phyloP scores from a whole-genome alignment of 2,797 vertebrate species.

The Protosalanx chinensis region DNA sequence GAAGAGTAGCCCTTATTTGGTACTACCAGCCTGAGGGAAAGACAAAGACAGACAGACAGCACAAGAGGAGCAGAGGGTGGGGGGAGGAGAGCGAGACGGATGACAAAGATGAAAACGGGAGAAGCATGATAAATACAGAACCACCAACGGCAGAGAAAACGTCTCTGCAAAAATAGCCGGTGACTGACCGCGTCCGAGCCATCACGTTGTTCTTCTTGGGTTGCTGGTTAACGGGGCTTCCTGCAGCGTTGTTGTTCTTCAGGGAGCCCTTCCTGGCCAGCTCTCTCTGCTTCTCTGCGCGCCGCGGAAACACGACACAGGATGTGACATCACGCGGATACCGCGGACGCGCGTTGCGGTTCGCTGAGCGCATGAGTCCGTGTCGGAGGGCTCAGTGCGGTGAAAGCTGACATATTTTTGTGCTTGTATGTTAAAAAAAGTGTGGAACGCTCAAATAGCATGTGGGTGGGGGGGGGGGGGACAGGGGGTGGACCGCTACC shows the following conservation, averaged over 20 bases:
- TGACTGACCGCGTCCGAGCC: slow-evolving; percentile 90
- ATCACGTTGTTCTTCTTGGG: slow-evolving; percentile 99
- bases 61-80: neutral
- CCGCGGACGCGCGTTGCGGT: neutral
- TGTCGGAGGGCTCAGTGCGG: neutral
- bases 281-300: slow-evolving; percentile 94
- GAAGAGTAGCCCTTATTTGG: slow-evolving; percentile 98
- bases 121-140: neutral
- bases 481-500: neutral
- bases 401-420: neutral
- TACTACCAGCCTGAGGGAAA: slow-evolving; percentile 83
- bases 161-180: no score
- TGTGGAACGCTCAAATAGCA: no score
- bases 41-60: neutral
- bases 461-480: neutral
- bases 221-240: slow-evolving; percentile 96
- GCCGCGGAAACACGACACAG: neutral
- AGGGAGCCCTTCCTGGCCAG: slow-evolving; percentile 92
- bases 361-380: no score
- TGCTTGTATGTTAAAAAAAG: no score
- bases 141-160: neutral
- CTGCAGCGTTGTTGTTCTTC: slow-evolving; percentile 86
- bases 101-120: neutral
- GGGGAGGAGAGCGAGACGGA: neutral
- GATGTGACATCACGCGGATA: slow-evolving; percentile 8